A percentile compares a stretch with the other conserved stretches of the same genome.
Evolutionary conservation across 2,888 invertebrate genomes (phyloP).

Genomic region (Heteromyza rotundicornis): DNA sequence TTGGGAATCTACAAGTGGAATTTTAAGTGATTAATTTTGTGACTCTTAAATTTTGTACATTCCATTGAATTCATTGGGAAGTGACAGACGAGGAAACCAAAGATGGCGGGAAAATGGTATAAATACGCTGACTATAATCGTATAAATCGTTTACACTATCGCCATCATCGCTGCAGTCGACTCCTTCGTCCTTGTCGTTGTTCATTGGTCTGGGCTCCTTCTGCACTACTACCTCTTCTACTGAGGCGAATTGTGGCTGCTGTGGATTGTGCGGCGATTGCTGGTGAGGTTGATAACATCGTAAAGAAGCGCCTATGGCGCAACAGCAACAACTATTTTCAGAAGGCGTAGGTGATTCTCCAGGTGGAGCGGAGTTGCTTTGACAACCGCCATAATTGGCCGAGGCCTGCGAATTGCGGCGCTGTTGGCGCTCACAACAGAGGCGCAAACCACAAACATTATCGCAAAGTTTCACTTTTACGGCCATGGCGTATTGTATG

Average conservation of each 20-base stretch:
- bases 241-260: neutral
- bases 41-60: too few relatives aligned
- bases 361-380: conserved; percentile 29
- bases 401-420: neutral
- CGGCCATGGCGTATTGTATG: conserved; percentile 42
- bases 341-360: neutral
- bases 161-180: conserved; percentile 30
- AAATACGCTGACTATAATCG: conserved; percentile 27
- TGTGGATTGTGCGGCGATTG: neutral
- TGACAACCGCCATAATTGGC: neutral
- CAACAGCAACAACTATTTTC: conserved; percentile 27
- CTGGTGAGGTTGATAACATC: conserved; percentile 19
- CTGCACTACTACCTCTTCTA: neutral
- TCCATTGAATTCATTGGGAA: conserved; percentile 21
- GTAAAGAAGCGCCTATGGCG: conserved; percentile 29
- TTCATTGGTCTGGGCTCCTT: neutral
- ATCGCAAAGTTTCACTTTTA: conserved; percentile 31
- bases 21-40: too few relatives aligned
- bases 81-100: conserved; percentile 22
- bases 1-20: too few relatives aligned
- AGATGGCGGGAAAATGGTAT: conserved; percentile 29
- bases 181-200: conserved; percentile 32
- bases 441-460: conserved; percentile 29
- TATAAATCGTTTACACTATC: conserved; percentile 23
- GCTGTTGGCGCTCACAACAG: conserved; percentile 24